Conservation (phyloP, 1,140 invertebrate species). For the Drosophila yakuba region DNA sequence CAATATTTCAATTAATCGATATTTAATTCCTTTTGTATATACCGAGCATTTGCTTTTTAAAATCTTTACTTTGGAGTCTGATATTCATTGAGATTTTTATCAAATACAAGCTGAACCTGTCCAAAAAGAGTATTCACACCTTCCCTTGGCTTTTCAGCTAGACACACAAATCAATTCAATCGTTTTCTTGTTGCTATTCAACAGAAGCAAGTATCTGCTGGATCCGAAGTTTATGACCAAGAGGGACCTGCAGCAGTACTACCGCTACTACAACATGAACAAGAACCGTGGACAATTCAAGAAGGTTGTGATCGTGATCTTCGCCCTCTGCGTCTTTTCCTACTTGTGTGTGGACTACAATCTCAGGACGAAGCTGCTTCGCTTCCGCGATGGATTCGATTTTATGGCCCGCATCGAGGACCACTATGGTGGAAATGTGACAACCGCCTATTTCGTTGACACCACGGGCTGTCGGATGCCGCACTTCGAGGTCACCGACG, state of each 20-base stretch:
- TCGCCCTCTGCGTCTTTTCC: constrained; percentile 75
- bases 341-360: constrained; percentile 81
- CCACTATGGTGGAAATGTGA: constrained; percentile 57
- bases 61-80: too few species aligned
- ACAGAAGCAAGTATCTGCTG: constrained; percentile 76
- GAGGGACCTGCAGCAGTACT: constrained; percentile 75
- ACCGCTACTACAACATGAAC: constrained; percentile 75
- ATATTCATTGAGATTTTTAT: too few species aligned
- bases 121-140: neutral
- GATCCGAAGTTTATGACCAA: constrained; percentile 82
- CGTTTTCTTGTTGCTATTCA: neutral
- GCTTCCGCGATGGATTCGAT: constrained; percentile 71
- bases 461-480: constrained; percentile 92
- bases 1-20: too few species aligned
- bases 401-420: constrained; percentile 74
- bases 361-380: constrained; percentile 68
- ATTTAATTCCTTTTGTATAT: too few species aligned
- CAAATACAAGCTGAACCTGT: too few species aligned
- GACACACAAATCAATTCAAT: neutral
- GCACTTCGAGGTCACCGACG: constrained; percentile 89
- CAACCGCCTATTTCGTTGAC: constrained; percentile 87
- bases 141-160: neutral
- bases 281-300: constrained; percentile 74
- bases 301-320: constrained; percentile 73
- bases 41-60: too few species aligned